Conservation (phyloP, 1,140 invertebrate species). For the Cephus cinctus region DNA sequence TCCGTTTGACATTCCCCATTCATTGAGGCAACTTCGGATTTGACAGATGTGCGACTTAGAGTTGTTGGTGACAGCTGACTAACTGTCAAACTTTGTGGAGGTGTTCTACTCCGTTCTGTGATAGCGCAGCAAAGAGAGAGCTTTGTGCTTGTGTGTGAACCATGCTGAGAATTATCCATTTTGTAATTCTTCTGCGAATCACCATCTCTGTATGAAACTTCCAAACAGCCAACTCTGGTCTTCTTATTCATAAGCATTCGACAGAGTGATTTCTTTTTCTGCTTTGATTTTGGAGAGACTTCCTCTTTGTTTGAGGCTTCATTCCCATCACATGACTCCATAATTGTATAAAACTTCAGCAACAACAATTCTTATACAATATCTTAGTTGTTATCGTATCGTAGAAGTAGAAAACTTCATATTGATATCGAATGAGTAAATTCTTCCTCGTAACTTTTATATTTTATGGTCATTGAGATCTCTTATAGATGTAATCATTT, state of each 20-base stretch:
- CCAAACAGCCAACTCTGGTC: slow-evolving; percentile 49
- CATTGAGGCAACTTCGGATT: slow-evolving; percentile 39
- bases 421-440: neutral
- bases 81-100: slow-evolving; percentile 44
- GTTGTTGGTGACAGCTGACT: slow-evolving; percentile 44
- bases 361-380: slow-evolving; percentile 11
- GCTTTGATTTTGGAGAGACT: slow-evolving; percentile 45
- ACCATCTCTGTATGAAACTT: slow-evolving; percentile 37
- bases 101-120: slow-evolving; percentile 50
- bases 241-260: slow-evolving; percentile 51
- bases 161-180: slow-evolving; percentile 44
- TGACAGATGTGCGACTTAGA: slow-evolving; percentile 40
- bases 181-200: slow-evolving; percentile 39
- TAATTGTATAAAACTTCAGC: slow-evolving; percentile 26
- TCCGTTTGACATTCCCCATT: slow-evolving; percentile 39
- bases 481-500: slow-evolving; percentile 1
- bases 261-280: slow-evolving; percentile 52
- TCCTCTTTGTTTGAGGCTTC: slow-evolving; percentile 26
- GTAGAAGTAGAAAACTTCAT: neutral
- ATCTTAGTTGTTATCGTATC: slow-evolving; percentile 8
- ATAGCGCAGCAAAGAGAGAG: slow-evolving; percentile 52
- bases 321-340: slow-evolving; percentile 37
- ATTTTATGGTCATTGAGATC: slow-evolving; percentile 10
- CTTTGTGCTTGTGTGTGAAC: slow-evolving; percentile 49
- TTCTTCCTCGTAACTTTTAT: neutral